Evolutionary conservation across 2,113 vertebrate species (phyloP).

Genomic region (Leptosomus discolor): DNA sequence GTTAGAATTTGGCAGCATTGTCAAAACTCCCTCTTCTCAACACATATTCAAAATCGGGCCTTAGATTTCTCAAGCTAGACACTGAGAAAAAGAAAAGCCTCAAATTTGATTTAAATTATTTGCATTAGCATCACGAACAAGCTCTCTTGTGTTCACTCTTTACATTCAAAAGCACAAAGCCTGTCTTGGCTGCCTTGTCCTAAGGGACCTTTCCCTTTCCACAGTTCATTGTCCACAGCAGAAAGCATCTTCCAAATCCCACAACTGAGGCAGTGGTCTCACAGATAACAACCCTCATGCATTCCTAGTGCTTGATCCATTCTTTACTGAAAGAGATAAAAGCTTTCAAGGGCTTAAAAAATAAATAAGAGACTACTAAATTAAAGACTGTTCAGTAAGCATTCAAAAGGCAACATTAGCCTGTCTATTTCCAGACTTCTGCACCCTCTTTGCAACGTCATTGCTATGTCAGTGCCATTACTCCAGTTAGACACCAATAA

Average conservation of each 20-base stretch:
- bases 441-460: not conserved
- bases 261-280: not conserved
- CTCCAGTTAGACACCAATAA: not conserved
- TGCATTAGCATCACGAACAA: not conserved
- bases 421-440: not conserved
- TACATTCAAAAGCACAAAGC: not conserved
- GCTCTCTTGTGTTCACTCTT: not conserved
- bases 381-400: not conserved
- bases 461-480: not conserved
- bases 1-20: not conserved
- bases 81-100: not conserved
- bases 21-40: not conserved
- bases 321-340: not conserved
- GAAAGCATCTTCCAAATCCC: not conserved
- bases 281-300: not conserved
- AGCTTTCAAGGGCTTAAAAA: not conserved
- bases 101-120: not conserved
- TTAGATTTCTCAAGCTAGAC: not conserved
- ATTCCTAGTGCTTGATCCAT: not conserved
- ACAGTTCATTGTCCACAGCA: not conserved
- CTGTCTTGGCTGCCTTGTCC: not conserved
- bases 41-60: not conserved
- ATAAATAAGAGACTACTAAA: not conserved
- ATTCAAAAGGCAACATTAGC: not conserved
- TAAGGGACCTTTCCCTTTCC: not conserved